These are phyloP conservation scores for Drosophila neotestacea DNA, from an alignment of 2,888 invertebrate genomes.

Conservation along the genomic window DNA sequence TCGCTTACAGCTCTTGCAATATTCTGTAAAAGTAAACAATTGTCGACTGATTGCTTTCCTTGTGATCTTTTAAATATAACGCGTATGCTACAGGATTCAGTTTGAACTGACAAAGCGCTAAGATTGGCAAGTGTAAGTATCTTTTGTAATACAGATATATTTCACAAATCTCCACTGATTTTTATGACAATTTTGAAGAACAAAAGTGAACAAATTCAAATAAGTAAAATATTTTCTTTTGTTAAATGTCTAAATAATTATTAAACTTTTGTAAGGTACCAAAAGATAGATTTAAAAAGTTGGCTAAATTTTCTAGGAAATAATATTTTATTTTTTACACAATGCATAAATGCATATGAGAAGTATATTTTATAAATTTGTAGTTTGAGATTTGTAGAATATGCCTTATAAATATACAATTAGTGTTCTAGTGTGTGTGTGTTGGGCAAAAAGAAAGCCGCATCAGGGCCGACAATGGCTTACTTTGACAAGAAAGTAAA, in stretches of 20 bases:
- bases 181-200: too few relatives aligned
- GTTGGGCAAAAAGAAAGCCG: conserved; percentile 57
- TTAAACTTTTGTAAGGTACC: too few relatives aligned
- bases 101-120: conserved; percentile 38
- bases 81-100: conserved; percentile 25
- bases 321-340: too few relatives aligned
- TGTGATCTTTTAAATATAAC: conserved; percentile 40
- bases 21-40: conserved; percentile 86
- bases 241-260: too few relatives aligned
- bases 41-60: conserved; percentile 85
- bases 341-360: too few relatives aligned
- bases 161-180: too few relatives aligned
- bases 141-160: too few relatives aligned
- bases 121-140: conserved; percentile 1
- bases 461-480: conserved; percentile 84
- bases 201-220: too few relatives aligned
- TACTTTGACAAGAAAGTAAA: conserved; percentile 77
- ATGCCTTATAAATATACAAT: conserved; percentile 17
- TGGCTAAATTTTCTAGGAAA: too few relatives aligned
- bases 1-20: conserved; percentile 82
- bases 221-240: too few relatives aligned
- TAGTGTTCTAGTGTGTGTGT: conserved; percentile 3
- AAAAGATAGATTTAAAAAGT: too few relatives aligned
- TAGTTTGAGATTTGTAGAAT: too few relatives aligned
- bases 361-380: neutral